Evolutionary conservation across 2,888 invertebrate species (phyloP).

Genomic region (Cantharis flavilabris): DNA sequence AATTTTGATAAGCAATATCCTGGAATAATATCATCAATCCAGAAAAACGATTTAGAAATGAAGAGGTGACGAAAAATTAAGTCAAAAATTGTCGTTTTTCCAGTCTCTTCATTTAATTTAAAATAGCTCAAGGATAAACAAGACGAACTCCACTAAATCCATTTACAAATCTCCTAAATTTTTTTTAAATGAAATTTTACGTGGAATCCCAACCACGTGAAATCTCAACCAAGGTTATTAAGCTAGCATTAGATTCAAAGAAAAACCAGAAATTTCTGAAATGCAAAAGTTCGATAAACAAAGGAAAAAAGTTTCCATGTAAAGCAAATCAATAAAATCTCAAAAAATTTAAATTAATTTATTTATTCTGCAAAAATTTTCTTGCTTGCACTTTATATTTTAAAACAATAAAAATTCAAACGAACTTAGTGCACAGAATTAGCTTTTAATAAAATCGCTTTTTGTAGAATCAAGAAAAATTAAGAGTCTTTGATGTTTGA

Average conservation of each 20-base stretch:
- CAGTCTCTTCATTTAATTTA: neutral
- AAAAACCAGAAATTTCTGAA: neutral
- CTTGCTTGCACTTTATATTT: neutral
- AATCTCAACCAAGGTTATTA: too few species aligned
- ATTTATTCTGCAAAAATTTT: neutral
- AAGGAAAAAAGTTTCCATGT: neutral
- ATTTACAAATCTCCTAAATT: too few species aligned
- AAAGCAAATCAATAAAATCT: too few species aligned
- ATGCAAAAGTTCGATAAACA: neutral
- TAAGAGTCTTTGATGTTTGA: conserved; percentile 17
- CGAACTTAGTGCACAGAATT: neutral
- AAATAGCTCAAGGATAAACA: neutral
- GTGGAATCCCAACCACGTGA: too few species aligned
- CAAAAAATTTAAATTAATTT: neutral
- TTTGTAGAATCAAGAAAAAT: conserved; percentile 12
- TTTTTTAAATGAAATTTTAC: too few species aligned
- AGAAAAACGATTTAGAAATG: neutral
- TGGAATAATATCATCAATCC: neutral
- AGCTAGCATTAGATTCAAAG: too few species aligned
- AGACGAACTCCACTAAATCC: too few species aligned
- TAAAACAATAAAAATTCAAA: neutral
- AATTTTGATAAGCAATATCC: neutral
- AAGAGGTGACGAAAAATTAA: neutral
- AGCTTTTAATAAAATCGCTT: conserved; percentile 3
- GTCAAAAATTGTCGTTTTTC: neutral